Evolutionary conservation across 2,113 vertebrate species (phyloP), one percentile per base, ranked within the genome.

Genomic region (Typhlomys cinereus): DNA sequence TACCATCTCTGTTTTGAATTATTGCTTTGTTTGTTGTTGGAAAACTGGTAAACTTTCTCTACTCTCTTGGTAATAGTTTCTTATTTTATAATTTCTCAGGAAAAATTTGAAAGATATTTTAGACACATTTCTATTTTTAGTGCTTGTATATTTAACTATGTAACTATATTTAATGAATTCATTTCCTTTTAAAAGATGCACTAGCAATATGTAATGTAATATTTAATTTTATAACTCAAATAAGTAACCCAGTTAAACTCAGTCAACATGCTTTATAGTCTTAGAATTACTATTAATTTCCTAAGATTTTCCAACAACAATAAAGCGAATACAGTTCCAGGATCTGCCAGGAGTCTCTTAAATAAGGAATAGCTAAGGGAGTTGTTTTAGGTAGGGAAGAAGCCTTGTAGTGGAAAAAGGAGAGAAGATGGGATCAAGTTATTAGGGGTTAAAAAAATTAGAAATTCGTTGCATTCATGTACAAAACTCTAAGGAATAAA

Each of bases 181-280:
- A 64, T 70, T 95, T 92, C 61, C 46, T 48, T 54, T 85, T 89
- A 89, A 89, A 91, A 93, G 69, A 67, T 46, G 31, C 41, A 61
- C 66, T 80, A 80, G 41, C 44, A 85, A 61, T 89, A 91, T 1
- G 2, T 52, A 81, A 81, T 85, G 61, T 41, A 86, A 13, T 85
- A 88, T 81, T 93, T 85, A 57, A 88, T 81, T 88, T 92, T 88
- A 46, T 86, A 76, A 66, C 36, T 36, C 20, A 88, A 88, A 92
- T 25, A 14, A 81, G 61, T 92, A 94, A 84, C 41, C 83, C n/a
- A 74, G 23, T 89, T 82, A 85, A 79, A 80, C 73, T 75, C 67
- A 83, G 92, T 90, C 31, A 93, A 76, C 20, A 59, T 39, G 36
- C 27, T 61, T 44, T 39, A 75, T 21, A 70, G 39, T 27, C 31